These are phyloP conservation scores for Lontra canadensis DNA, from an alignment of 2,113 vertebrate species.

Conservation along the genomic window DNA sequence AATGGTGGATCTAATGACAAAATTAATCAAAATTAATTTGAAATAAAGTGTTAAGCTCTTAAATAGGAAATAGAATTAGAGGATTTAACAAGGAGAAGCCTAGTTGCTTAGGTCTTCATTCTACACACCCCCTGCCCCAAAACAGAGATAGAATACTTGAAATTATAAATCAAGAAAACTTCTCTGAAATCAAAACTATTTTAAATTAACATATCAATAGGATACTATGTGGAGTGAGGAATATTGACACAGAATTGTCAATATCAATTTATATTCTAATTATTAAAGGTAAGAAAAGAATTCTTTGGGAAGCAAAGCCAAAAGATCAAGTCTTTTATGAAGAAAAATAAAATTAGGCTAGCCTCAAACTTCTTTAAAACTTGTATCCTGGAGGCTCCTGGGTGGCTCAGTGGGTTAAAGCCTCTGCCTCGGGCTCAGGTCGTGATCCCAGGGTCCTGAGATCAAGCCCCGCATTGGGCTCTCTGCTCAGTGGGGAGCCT, in stretches of 20 bases:
- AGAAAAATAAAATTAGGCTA: background rate
- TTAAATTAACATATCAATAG: background rate
- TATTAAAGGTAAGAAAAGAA: background rate
- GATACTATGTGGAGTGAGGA: background rate
- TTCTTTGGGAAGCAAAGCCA: background rate
- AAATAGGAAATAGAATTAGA: background rate
- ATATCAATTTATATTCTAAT: background rate
- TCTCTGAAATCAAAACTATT: background rate
- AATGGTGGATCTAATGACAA: background rate
- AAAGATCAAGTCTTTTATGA: background rate
- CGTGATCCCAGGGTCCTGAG: too few relatives aligned
- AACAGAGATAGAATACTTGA: background rate
- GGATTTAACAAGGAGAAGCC: background rate
- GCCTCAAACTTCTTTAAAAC: background rate
- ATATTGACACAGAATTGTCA: background rate
- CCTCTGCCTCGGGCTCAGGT: too few relatives aligned
- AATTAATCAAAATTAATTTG: background rate
- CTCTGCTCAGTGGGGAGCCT: too few relatives aligned
- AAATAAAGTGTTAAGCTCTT: background rate
- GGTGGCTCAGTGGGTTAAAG: too few relatives aligned
- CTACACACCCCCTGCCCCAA: accelerated
- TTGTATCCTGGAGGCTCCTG: background rate
- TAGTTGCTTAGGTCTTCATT: background rate
- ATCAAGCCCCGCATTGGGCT: too few relatives aligned
- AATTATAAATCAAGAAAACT: background rate